Percentiles rank a stretch among this genome's conserved stretches.
These are phyloP conservation scores for Drosophila pachea DNA, from an alignment of 1,140 invertebrate genomes.

Conservation along the genomic window DNA sequence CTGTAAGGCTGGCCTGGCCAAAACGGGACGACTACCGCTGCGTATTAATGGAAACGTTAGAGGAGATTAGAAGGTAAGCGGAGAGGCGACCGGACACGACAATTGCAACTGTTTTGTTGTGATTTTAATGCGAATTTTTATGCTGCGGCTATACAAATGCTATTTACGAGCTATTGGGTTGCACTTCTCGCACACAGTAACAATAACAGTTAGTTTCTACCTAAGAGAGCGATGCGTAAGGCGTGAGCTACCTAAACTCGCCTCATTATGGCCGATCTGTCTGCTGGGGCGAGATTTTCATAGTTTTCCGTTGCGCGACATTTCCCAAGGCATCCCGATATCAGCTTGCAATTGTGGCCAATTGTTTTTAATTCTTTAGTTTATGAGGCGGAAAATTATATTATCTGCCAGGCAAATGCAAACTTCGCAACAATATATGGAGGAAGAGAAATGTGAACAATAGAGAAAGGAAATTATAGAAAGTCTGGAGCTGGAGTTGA, in stretches of 20 bases:
- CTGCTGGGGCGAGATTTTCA: conserved; percentile 27
- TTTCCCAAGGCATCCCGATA: conserved; percentile 64
- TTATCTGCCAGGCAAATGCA: background rate
- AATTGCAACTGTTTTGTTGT: conserved; percentile 69
- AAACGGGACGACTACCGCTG: conserved; percentile 57
- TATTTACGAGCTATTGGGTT: conserved; percentile 43
- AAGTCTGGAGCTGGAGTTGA: too few species aligned
- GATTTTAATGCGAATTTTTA: conserved; percentile 69
- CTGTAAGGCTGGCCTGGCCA: conserved; percentile 22
- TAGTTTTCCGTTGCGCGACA: conserved; percentile 20
- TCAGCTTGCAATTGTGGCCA: conserved; percentile 51
- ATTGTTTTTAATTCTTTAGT: conserved; percentile 31
- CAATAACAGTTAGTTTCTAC: conserved; percentile 39
- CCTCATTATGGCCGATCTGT: conserved; percentile 59
- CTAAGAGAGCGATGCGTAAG: too few species aligned
- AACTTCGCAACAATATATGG: too few species aligned
- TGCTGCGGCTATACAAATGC: conserved; percentile 58
- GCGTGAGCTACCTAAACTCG: conserved; percentile 68
- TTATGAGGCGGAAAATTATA: conserved; percentile 53
- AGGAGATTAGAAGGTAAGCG: conserved; percentile 64
- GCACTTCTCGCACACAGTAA: conserved; percentile 17
- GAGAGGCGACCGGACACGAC: conserved; percentile 40
- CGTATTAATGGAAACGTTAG: conserved; percentile 76
- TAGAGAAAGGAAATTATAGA: too few species aligned
- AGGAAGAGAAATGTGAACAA: background rate